These are phyloP conservation scores for Alviniconcha marisindica DNA, from an alignment of 1,140 invertebrate genomes.

Conservation along the genomic window DNA sequence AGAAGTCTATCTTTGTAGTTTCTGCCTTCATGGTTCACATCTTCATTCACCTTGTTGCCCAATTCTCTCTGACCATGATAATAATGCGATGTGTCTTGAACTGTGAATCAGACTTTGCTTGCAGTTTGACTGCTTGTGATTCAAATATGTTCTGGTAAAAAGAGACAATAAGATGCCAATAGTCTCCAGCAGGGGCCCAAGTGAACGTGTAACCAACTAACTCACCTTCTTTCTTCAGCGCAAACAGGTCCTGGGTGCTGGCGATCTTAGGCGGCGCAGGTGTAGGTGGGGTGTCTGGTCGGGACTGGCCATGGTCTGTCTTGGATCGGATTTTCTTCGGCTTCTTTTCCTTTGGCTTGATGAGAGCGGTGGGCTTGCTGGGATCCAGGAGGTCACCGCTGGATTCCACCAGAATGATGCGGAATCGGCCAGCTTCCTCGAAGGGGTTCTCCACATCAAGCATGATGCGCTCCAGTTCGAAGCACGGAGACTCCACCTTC, in stretches of 20 bases:
- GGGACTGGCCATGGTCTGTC: slow-evolving; percentile 62
- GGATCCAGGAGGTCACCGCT: slow-evolving; percentile 57
- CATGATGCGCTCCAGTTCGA: slow-evolving; percentile 70
- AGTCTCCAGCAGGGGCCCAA: too few relatives aligned
- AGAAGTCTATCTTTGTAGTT: too few relatives aligned
- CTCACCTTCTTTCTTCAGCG: slow-evolving; percentile 43
- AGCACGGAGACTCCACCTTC: slow-evolving; percentile 72
- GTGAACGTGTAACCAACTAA: too few relatives aligned
- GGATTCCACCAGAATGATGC: slow-evolving; percentile 69
- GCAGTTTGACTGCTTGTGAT: too few relatives aligned
- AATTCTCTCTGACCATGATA: too few relatives aligned
- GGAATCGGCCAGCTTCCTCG: slow-evolving; percentile 67
- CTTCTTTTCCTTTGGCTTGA: slow-evolving; percentile 55
- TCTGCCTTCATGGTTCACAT: too few relatives aligned
- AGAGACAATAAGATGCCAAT: too few relatives aligned
- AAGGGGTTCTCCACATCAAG: slow-evolving; percentile 72
- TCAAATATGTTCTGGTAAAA: too few relatives aligned
- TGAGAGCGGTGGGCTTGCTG: slow-evolving; percentile 44
- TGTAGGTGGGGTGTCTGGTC: slow-evolving; percentile 58
- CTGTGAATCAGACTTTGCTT: too few relatives aligned
- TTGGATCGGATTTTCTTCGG: slow-evolving; percentile 58
- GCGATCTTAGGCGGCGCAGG: slow-evolving; percentile 44
- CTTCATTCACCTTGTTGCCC: too few relatives aligned
- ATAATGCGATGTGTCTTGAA: too few relatives aligned
- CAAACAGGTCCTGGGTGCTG: slow-evolving; percentile 40